These are phyloP conservation scores for Sisor rabdophorus DNA, from an alignment of 2,113 vertebrate genomes.

Conservation along the genomic window DNA sequence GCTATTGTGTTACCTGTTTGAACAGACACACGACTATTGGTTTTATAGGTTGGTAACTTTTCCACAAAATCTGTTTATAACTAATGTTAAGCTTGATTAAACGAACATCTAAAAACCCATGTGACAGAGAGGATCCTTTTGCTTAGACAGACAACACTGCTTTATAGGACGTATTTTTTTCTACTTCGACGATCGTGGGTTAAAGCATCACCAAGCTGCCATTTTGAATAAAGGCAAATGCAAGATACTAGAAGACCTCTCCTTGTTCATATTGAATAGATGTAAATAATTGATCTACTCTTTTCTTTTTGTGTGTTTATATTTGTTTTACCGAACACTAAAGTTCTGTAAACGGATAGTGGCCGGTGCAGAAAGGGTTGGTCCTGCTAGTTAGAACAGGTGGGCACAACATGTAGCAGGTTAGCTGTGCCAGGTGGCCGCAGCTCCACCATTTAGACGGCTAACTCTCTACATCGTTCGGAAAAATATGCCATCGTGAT, in stretches of 20 bases:
- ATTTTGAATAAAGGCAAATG: too few relatives aligned
- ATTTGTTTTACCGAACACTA: not conserved
- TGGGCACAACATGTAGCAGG: slow-evolving; percentile 22
- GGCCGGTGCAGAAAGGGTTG: not conserved
- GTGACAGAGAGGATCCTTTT: not conserved
- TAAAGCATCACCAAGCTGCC: too few relatives aligned
- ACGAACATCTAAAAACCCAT: not conserved
- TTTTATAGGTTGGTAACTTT: too few relatives aligned
- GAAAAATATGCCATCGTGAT: not conserved
- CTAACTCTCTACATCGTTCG: not conserved
- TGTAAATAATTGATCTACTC: not conserved
- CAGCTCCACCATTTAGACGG: slow-evolving; percentile 4
- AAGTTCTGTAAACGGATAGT: not conserved
- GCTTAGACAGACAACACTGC: not conserved
- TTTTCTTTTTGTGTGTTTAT: not conserved
- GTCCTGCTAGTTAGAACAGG: slow-evolving; percentile 29
- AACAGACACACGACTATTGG: too few relatives aligned
- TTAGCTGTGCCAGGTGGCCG: slow-evolving; percentile 7
- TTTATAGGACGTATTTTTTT: too few relatives aligned
- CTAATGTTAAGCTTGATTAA: not conserved
- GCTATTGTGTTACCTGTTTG: too few relatives aligned
- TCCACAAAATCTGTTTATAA: not conserved
- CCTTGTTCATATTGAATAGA: not conserved
- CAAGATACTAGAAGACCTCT: too few relatives aligned
- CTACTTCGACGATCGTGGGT: too few relatives aligned